A percentile compares a stretch with the other conserved stretches of the same genome.
These are phyloP conservation scores for Chanos chanos DNA, from an alignment of 2,797 vertebrate species.

Conservation along the genomic window DNA sequence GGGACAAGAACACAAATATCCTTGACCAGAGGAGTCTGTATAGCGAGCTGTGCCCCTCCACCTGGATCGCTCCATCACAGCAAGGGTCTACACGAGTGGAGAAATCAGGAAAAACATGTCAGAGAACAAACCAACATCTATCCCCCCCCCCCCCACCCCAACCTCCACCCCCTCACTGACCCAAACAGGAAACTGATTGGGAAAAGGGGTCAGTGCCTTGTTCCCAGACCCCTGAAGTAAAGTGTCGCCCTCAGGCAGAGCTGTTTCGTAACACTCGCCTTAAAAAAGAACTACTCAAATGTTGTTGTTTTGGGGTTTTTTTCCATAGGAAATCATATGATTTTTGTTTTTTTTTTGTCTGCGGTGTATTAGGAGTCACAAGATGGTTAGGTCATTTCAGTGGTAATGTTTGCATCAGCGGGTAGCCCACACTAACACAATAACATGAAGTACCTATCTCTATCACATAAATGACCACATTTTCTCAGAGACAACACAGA, in stretches of 20 bases:
- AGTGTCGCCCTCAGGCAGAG: slow-evolving; percentile 32
- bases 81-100: slow-evolving; percentile 40
- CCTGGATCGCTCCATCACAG: slow-evolving; percentile 61
- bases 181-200: slow-evolving; percentile 73
- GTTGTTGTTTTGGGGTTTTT: slow-evolving; percentile 47
- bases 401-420: background rate
- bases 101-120: slow-evolving; percentile 67
- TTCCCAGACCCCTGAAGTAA: slow-evolving; percentile 63
- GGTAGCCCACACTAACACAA: background rate
- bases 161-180: slow-evolving; percentile 41
- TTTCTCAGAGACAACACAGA: background rate
- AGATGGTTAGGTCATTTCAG: slow-evolving; percentile 9
- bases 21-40: slow-evolving; percentile 65
- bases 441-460: background rate
- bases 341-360: slow-evolving; percentile 8
- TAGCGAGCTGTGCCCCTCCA: slow-evolving; percentile 62
- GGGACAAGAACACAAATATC: slow-evolving; percentile 75
- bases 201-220: slow-evolving; percentile 65
- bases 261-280: slow-evolving; percentile 62
- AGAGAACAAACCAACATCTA: slow-evolving; percentile 56
- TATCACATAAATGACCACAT: too few relatives aligned
- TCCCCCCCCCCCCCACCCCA: slow-evolving; percentile 44
- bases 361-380: slow-evolving; percentile 1
- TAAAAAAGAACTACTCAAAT: slow-evolving; percentile 39
- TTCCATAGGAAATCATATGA: slow-evolving; percentile 32